phyloP scores from a whole-genome alignment of 2,113 vertebrate genomes.

The Cygnus atratus region DNA sequence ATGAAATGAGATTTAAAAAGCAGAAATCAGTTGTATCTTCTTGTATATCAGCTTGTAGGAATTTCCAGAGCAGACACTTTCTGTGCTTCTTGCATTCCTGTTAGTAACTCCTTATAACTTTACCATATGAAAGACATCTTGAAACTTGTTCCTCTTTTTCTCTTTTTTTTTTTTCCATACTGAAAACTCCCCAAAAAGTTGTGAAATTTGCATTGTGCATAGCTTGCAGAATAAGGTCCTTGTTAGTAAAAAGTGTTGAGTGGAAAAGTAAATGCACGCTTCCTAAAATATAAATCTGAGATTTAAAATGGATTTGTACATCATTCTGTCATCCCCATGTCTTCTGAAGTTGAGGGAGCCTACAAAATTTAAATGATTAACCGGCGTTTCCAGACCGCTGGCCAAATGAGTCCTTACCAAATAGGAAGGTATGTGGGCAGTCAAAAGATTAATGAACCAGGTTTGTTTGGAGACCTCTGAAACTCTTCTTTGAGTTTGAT shows the following conservation, averaged over 20 bases:
- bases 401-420: not conserved
- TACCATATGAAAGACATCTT: not conserved
- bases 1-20: not conserved
- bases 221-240: not conserved
- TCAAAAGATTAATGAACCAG: not conserved
- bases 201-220: not conserved
- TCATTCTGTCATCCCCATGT: not conserved
- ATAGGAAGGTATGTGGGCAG: not conserved
- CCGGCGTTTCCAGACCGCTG: not conserved
- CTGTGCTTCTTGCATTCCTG: not conserved
- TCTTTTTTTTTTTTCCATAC: not conserved
- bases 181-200: not conserved
- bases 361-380: not conserved
- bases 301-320: not conserved
- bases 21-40: not conserved
- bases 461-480: not conserved
- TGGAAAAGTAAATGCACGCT: not conserved
- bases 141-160: not conserved
- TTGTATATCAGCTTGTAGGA: not conserved
- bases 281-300: not conserved
- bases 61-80: not conserved
- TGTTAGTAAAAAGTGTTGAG: not conserved
- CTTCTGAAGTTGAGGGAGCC: not conserved
- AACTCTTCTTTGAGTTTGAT: not conserved
- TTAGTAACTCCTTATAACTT: not conserved